These are phyloP conservation scores for Percina caprodes DNA, from an alignment of 2,113 vertebrate species.

Conservation along the genomic window DNA sequence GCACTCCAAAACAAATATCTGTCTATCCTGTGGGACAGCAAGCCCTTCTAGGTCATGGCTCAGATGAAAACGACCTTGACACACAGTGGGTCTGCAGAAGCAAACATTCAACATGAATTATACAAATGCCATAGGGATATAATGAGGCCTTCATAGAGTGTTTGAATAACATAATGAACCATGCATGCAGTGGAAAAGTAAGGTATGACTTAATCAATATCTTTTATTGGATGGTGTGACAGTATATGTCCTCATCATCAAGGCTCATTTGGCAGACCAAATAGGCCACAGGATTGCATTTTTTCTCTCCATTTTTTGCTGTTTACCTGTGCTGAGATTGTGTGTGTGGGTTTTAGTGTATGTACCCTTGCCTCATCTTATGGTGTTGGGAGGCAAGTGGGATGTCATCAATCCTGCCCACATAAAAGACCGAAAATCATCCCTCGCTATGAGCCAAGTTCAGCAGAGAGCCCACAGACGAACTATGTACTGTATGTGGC, in stretches of 20 bases:
- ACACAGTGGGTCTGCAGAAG: constrained; percentile 30
- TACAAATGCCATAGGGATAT: constrained; percentile 28
- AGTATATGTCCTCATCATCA: constrained; percentile 28
- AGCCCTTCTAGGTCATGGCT: constrained; percentile 62
- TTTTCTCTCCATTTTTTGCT: constrained; percentile 2
- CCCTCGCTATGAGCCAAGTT: constrained; percentile 7
- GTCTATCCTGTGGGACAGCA: constrained; percentile 53
- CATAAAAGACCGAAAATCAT: constrained; percentile 30
- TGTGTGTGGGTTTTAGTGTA: background rate
- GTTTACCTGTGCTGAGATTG: constrained; percentile 4
- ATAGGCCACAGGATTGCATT: background rate
- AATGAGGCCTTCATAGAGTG: constrained; percentile 55
- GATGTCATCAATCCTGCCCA: constrained; percentile 22
- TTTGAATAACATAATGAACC: constrained; percentile 56
- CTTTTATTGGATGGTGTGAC: constrained; percentile 36
- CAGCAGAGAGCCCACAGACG: background rate
- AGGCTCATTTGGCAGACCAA: constrained; percentile 33
- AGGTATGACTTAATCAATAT: constrained; percentile 60
- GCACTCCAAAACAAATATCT: constrained; percentile 72
- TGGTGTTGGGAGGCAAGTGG: background rate
- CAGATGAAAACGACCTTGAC: constrained; percentile 64
- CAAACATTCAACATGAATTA: constrained; percentile 60
- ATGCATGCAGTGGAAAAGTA: constrained; percentile 14
- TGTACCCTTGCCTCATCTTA: background rate
- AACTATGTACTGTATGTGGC: constrained; percentile 13